phyloP scores from a whole-genome alignment of 1,140 invertebrate species.

The Lineus longissimus region DNA sequence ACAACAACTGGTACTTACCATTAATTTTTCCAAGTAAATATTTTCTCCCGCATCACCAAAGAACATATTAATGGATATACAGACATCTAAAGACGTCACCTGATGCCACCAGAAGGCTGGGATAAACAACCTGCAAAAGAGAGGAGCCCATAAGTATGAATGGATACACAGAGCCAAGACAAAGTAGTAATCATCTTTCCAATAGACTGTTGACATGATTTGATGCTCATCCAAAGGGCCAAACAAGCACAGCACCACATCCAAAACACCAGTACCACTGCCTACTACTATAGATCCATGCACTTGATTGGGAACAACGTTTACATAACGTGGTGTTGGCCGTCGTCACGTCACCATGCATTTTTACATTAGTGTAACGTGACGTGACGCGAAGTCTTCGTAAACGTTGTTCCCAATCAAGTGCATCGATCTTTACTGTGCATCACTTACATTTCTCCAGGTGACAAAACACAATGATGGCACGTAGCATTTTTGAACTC shows the following conservation, averaged over 20 bases:
- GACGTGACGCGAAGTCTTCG: no score
- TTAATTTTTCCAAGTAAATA: conserved; percentile 20
- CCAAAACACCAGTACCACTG: background rate
- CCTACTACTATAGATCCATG: background rate
- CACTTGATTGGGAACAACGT: no score
- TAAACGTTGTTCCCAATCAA: no score
- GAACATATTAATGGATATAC: conserved; percentile 28
- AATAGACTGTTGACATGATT: background rate
- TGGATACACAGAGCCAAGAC: background rate
- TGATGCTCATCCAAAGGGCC: background rate
- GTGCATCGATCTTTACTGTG: background rate
- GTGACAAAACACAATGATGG: conserved; percentile 18
- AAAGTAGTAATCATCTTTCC: background rate
- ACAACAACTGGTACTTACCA: conserved; percentile 8
- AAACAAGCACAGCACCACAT: background rate
- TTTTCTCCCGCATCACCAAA: conserved; percentile 28
- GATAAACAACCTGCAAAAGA: conserved; percentile 21
- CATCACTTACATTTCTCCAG: conserved; percentile 22
- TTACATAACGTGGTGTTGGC: no score
- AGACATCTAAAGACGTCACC: conserved; percentile 22
- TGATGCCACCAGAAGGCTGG: conserved; percentile 34
- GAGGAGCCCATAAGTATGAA: background rate
- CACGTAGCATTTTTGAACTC: conserved; percentile 20
- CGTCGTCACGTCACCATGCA: no score
- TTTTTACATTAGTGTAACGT: no score